phyloP scores from a whole-genome alignment of 2,113 vertebrate genomes.

The Neolamprologus kungweensis region DNA sequence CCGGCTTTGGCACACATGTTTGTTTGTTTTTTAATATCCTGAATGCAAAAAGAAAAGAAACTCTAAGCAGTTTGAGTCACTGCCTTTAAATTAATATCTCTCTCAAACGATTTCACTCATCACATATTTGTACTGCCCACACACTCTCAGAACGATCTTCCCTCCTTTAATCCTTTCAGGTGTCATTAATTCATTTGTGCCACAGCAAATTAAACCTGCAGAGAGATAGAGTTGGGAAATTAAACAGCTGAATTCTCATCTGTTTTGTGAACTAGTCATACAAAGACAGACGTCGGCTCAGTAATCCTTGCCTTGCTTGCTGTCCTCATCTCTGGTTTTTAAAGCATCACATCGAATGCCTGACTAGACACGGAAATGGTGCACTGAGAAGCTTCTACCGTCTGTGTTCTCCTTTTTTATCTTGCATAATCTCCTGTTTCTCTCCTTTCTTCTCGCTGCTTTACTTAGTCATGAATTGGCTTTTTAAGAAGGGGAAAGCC shows the following conservation, averaged over 20 bases:
- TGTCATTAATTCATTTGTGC: not conserved
- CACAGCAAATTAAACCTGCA: not conserved
- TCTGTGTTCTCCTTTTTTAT: not conserved
- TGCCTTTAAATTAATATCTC: not conserved
- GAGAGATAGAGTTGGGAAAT: not conserved
- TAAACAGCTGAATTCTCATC: not conserved
- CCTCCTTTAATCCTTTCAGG: not conserved
- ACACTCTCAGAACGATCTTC: not conserved
- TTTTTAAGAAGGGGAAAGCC: not conserved
- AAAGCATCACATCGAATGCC: not conserved
- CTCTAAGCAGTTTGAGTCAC: not conserved
- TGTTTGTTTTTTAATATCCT: not conserved
- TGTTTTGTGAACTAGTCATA: not conserved
- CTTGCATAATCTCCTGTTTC: not conserved
- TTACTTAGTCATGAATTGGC: not conserved
- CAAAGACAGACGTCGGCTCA: constrained; percentile 1
- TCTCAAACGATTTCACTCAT: not conserved
- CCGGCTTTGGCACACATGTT: not conserved
- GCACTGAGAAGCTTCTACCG: not conserved
- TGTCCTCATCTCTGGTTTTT: not conserved
- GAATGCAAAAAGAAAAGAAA: not conserved
- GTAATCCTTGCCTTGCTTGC: not conserved
- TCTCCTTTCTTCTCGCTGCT: not conserved
- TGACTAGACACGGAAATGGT: not conserved
- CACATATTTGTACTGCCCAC: not conserved